Evolutionary conservation across 2,797 vertebrate genomes (phyloP).

Genomic region (Peromyscus nudipes): DNA sequence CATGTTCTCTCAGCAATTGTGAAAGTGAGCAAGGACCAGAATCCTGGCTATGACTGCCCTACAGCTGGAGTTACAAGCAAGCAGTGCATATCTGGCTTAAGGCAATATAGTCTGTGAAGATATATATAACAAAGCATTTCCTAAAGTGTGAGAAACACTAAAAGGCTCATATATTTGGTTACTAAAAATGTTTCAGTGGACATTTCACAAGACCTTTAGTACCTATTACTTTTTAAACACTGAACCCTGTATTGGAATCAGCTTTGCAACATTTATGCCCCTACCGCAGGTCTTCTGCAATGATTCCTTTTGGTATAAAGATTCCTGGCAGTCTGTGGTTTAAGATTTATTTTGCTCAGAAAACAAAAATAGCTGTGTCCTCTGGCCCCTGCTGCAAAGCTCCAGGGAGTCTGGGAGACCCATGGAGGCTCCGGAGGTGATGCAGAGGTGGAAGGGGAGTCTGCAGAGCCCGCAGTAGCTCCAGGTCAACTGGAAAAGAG

Average conservation of each 20-base stretch:
- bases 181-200: background rate
- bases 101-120: background rate
- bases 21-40: background rate
- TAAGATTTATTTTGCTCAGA: background rate
- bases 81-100: background rate
- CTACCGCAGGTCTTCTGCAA: background rate
- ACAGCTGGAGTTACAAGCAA: background rate
- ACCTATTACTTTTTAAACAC: background rate
- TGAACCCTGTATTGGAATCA: background rate
- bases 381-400: too few relatives aligned
- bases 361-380: too few relatives aligned
- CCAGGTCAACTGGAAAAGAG: too few relatives aligned
- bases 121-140: background rate
- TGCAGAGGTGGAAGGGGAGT: too few relatives aligned
- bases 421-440: too few relatives aligned
- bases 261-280: background rate
- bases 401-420: too few relatives aligned
- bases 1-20: background rate
- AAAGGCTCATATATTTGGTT: background rate
- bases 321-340: background rate
- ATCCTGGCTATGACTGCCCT: background rate
- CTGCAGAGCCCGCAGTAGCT: too few relatives aligned
- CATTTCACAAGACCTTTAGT: background rate
- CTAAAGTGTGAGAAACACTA: background rate
- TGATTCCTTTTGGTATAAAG: background rate